Percentiles rank a stretch among this genome's conserved stretches.
These are phyloP conservation scores for Myioborus miniatus DNA, from an alignment of 2,797 vertebrate species.

Conservation along the genomic window DNA sequence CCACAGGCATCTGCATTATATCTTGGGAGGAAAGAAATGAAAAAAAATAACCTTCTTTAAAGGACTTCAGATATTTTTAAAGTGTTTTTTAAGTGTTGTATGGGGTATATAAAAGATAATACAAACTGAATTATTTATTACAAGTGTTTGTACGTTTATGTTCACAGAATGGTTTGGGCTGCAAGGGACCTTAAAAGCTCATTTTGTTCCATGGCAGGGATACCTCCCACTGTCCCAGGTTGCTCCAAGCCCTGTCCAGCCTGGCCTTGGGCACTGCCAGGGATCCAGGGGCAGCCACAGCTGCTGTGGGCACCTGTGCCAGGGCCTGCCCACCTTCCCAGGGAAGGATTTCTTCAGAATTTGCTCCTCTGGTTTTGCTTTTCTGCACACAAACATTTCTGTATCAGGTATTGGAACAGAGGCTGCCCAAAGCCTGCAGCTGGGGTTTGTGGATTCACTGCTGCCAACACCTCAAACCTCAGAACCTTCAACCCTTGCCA, in stretches of 20 bases:
- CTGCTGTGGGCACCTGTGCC: background rate
- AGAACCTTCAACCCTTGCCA: fast-evolving
- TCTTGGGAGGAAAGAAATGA: background rate
- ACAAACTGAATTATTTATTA: background rate
- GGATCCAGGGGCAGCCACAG: background rate
- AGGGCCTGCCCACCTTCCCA: background rate
- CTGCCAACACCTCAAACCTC: background rate
- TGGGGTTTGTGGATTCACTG: fast-evolving
- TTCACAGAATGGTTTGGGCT: background rate
- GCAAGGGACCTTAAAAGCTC: background rate
- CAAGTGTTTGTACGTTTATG: background rate
- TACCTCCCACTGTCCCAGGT: fast-evolving
- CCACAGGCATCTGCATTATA: background rate
- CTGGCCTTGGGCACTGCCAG: background rate
- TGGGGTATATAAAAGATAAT: background rate
- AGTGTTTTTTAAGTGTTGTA: background rate
- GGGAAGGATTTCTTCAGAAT: background rate
- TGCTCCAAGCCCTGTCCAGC: fast-evolving
- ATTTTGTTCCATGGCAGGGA: background rate
- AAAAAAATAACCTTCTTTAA: background rate
- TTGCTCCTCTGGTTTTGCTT: background rate
- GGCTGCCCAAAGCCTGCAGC: background rate
- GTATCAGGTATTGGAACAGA: background rate
- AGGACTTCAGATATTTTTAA: background rate
- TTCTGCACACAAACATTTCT: background rate